Evolutionary conservation across 1,140 invertebrate genomes (phyloP).

Genomic region (Bombus breviceps): DNA sequence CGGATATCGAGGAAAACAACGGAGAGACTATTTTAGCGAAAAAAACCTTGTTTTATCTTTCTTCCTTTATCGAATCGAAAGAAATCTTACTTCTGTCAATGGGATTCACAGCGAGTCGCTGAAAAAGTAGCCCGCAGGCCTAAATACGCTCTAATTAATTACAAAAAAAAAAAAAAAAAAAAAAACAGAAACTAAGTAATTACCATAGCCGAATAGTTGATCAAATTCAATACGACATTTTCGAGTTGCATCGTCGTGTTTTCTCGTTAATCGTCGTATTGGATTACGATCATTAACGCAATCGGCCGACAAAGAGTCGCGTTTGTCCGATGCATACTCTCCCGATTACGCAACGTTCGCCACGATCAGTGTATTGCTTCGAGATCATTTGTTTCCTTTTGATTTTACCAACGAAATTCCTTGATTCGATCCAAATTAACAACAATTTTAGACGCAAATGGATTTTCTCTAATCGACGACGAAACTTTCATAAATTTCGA

Average conservation of each 20-base stretch:
- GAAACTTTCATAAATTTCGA: not conserved
- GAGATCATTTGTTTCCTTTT: not conserved
- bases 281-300: conserved; percentile 26
- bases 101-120: conserved; percentile 71
- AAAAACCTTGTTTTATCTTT: conserved; percentile 24
- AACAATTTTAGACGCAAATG: not conserved
- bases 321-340: conserved; percentile 22
- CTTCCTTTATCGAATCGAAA: conserved; percentile 7
- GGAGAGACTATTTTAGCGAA: conserved; percentile 28
- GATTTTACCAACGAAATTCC: not conserved
- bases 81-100: conserved; percentile 64
- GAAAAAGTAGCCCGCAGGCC: conserved; percentile 80
- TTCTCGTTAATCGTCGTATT: conserved; percentile 28
- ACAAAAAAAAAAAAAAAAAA: not conserved
- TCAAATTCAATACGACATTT: conserved; percentile 46
- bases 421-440: too few relatives aligned
- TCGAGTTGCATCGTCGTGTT: not conserved
- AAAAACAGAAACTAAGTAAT: conserved; percentile 45
- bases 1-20: not conserved
- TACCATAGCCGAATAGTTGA: conserved; percentile 33
- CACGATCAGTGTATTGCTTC: not conserved
- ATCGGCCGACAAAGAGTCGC: not conserved
- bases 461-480: not conserved
- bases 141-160: conserved; percentile 78
- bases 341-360: not conserved